Conservation (phyloP, 2,797 vertebrate genomes). For the Amblyopsis hoosieri region DNA sequence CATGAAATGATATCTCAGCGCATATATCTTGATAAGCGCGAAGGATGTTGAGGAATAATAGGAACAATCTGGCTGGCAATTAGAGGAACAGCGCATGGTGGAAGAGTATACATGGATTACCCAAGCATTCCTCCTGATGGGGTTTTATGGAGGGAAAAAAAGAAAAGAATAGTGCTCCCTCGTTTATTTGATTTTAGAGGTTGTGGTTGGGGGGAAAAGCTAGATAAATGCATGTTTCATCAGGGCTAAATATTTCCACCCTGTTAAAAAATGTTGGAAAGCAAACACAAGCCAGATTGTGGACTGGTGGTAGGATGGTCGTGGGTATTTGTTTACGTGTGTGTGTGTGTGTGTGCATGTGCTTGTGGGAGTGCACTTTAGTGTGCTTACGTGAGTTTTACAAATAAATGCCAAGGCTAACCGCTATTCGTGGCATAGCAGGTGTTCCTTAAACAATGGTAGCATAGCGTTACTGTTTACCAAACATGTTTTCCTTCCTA, state of each 20-base stretch:
- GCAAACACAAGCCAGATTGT: conserved; percentile 77
- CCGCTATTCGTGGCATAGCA: conserved; percentile 66
- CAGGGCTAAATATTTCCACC: conserved; percentile 79
- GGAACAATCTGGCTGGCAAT: conserved; percentile 76
- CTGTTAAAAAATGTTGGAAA: conserved; percentile 69
- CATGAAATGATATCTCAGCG: conserved; percentile 71
- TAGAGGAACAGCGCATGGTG: conserved; percentile 65
- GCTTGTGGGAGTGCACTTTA: conserved; percentile 3
- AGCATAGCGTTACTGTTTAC: conserved; percentile 59
- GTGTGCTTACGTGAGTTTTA: not conserved
- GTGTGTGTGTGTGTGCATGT: conserved; percentile 1
- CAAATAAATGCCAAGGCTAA: conserved; percentile 64
- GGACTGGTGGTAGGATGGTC: conserved; percentile 41
- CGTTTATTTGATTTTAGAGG: conserved; percentile 78
- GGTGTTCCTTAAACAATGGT: conserved; percentile 73
- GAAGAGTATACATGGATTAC: conserved; percentile 72
- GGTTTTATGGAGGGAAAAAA: conserved; percentile 68
- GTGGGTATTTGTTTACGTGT: conserved; percentile 43
- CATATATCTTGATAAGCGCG: conserved; percentile 73
- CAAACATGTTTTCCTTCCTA: conserved; percentile 42
- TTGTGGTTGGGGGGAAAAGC: conserved; percentile 61
- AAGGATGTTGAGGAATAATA: conserved; percentile 73
- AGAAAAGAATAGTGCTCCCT: conserved; percentile 68
- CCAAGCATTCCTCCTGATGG: conserved; percentile 72
- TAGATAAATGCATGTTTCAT: conserved; percentile 78